Conservation (phyloP, 2,797 vertebrate genomes). For the Hydrolagus colliei region DNA sequence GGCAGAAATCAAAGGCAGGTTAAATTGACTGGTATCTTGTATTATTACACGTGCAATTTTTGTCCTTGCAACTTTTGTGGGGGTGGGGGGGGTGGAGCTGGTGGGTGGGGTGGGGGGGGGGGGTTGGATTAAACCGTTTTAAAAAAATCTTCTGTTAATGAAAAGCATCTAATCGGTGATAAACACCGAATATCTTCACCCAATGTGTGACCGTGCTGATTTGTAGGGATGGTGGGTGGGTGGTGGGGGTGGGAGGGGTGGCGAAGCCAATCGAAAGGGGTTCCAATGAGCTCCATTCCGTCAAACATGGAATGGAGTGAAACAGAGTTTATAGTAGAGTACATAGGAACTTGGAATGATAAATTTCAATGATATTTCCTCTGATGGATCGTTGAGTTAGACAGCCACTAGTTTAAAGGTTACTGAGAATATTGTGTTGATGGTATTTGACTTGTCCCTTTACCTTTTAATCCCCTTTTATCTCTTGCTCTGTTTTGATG, state of each 20-base stretch:
- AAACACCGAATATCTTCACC: not conserved
- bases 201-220: not conserved
- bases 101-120: no score
- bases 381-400: conserved; percentile 11
- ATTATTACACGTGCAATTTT: not conserved
- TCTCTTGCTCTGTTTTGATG: not conserved
- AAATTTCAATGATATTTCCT: not conserved
- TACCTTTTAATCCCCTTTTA: not conserved
- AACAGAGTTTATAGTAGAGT: not conserved
- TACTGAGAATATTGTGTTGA: conserved; percentile 5
- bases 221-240: not conserved
- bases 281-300: not conserved
- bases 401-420: conserved; percentile 2
- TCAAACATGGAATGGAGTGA: conserved; percentile 11
- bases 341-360: not conserved
- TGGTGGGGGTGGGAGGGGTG: not conserved
- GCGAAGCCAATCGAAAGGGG: not conserved
- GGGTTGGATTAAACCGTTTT: no score
- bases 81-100: no score
- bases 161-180: not conserved
- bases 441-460: conserved; percentile 8
- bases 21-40: not conserved
- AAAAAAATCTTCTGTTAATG: not conserved
- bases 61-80: not conserved
- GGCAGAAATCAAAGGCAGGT: conserved; percentile 3